A percentile compares a stretch with the other conserved stretches of the same genome.
phyloP scores from a whole-genome alignment of 2,797 vertebrate genomes.

The Parauchenoglanis ngamensis region DNA sequence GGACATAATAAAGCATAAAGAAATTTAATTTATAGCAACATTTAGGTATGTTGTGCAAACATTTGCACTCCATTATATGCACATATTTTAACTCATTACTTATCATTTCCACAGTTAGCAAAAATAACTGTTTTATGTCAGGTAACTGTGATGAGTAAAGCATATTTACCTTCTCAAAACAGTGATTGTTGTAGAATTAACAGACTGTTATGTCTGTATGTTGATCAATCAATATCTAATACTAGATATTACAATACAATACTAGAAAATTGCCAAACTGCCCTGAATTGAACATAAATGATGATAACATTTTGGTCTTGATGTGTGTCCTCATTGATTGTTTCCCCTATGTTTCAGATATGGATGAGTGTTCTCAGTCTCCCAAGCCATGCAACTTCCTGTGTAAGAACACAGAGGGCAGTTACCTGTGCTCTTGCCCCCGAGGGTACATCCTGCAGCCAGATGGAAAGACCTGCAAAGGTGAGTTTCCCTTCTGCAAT shows the following conservation, averaged over 20 bases:
- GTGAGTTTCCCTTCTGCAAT: conserved; percentile 65
- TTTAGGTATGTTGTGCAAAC: not conserved
- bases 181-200: not conserved
- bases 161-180: not conserved
- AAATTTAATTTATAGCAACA: not conserved
- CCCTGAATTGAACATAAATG: not conserved
- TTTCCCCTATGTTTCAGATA: conserved; percentile 70
- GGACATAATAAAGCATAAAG: not conserved
- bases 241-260: not conserved
- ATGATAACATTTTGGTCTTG: not conserved
- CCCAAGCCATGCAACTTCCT: conserved; percentile 91
- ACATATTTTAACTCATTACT: not conserved
- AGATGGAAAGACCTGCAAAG: conserved; percentile 92
- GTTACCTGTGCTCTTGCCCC: conserved; percentile 92
- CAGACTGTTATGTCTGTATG: not conserved
- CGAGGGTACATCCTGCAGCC: conserved; percentile 88
- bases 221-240: no score
- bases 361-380: conserved; percentile 88
- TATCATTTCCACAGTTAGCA: not conserved
- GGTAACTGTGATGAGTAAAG: not conserved
- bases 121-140: not conserved
- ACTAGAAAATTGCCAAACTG: not conserved
- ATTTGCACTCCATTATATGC: not conserved
- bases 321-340: not conserved
- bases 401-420: conserved; percentile 94